phyloP scores from a whole-genome alignment of 2,888 invertebrate species.

The Trilocha varians region DNA sequence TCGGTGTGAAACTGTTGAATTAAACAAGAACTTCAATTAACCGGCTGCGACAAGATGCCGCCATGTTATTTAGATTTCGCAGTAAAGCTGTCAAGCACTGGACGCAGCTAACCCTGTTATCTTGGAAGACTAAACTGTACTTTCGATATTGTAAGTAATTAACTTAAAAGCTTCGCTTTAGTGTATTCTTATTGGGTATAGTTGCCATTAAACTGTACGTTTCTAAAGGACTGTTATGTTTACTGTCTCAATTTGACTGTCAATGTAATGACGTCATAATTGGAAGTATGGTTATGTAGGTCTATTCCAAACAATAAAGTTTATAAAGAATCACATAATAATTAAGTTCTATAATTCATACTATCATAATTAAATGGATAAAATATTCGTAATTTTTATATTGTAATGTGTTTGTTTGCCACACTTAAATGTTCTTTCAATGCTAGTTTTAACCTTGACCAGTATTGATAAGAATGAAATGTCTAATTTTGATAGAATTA shows the following conservation, averaged over 20 bases:
- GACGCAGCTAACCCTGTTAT: slow-evolving; percentile 43
- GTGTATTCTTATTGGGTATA: background rate
- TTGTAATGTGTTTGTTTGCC: no score
- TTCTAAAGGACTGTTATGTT: slow-evolving; percentile 34
- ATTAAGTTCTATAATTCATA: no score
- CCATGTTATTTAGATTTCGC: slow-evolving; percentile 66
- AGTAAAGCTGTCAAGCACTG: slow-evolving; percentile 65
- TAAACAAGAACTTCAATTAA: slow-evolving; percentile 40
- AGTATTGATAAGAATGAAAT: background rate
- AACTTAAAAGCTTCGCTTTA: slow-evolving; percentile 7
- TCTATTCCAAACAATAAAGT: slow-evolving; percentile 4
- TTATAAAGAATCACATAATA: background rate
- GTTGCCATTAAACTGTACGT: slow-evolving; percentile 3
- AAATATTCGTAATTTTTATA: no score
- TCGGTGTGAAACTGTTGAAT: slow-evolving; percentile 40
- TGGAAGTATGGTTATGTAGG: slow-evolving; percentile 23
- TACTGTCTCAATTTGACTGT: slow-evolving; percentile 65
- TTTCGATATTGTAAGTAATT: slow-evolving; percentile 34
- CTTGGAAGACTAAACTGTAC: slow-evolving; percentile 31
- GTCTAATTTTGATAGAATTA: background rate
- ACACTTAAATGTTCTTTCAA: no score
- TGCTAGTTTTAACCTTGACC: background rate
- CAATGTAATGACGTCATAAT: slow-evolving; percentile 67
- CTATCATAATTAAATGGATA: no score
- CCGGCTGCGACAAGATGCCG: slow-evolving; percentile 70